These are phyloP conservation scores for Eulemur mongoz DNA, from an alignment of 2,797 vertebrate species.

Conservation along the genomic window DNA sequence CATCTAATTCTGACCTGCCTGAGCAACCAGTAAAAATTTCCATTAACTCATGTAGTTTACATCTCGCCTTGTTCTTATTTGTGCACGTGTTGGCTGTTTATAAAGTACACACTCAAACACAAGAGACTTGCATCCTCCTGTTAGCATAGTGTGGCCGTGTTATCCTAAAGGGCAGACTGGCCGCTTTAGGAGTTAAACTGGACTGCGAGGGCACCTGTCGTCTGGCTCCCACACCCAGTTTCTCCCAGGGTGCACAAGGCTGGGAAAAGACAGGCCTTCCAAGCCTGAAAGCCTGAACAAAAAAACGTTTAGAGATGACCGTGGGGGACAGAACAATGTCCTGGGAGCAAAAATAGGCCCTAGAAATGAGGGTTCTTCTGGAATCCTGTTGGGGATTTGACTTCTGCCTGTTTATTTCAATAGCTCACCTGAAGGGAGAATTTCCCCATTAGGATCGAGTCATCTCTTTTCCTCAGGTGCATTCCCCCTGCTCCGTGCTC, in stretches of 20 bases:
- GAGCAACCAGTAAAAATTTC: background rate
- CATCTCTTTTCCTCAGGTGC: background rate
- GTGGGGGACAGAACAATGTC: background rate
- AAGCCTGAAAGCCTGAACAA: background rate
- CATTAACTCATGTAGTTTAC: background rate
- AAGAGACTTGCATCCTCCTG: background rate
- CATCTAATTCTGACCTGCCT: background rate
- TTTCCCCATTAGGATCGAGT: background rate
- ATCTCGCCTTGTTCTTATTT: background rate
- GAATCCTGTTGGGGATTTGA: background rate
- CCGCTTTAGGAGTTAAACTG: background rate
- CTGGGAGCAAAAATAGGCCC: background rate
- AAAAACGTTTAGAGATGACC: background rate
- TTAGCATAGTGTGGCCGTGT: background rate
- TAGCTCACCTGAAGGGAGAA: background rate
- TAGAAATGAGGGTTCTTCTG: background rate
- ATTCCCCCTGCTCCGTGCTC: too few relatives aligned
- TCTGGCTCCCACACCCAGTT: background rate
- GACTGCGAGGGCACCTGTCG: too few relatives aligned
- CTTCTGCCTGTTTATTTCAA: background rate
- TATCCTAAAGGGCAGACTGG: background rate
- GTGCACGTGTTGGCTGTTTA: background rate
- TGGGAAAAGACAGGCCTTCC: background rate
- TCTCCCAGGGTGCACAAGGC: background rate
- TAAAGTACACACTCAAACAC: background rate